Evolutionary conservation across 2,797 vertebrate genomes (phyloP).

Genomic region (Sebastes steindachneri): DNA sequence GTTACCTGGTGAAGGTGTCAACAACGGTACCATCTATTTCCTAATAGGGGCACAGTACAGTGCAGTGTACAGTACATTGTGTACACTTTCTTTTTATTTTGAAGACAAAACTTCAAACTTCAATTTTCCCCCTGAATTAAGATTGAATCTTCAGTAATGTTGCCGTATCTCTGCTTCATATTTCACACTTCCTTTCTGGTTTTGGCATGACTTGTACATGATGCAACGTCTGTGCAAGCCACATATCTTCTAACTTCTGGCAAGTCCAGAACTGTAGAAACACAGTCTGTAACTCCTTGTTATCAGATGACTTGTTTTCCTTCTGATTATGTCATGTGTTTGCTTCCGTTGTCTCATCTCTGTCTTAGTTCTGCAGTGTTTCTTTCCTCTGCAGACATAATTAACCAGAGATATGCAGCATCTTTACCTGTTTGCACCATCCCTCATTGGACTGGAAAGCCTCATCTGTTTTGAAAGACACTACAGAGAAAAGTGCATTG

Average conservation of each 20-base stretch:
- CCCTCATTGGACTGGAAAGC: slow-evolving; percentile 68
- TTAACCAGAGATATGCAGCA: slow-evolving; percentile 4
- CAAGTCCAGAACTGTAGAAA: background rate
- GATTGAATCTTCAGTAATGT: background rate
- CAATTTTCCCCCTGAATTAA: background rate
- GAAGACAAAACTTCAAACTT: background rate
- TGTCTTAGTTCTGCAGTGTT: background rate
- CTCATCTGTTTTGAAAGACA: slow-evolving; percentile 77
- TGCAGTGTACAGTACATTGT: background rate
- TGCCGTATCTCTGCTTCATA: slow-evolving; percentile 26
- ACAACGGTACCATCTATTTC: slow-evolving; percentile 26
- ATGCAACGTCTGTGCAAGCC: slow-evolving; percentile 68
- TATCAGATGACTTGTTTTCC: background rate
- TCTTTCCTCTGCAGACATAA: background rate
- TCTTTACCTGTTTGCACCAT: slow-evolving; percentile 38
- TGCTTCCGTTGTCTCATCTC: background rate
- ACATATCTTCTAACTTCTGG: slow-evolving; percentile 11
- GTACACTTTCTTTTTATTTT: background rate
- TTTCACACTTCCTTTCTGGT: slow-evolving; percentile 36
- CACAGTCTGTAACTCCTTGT: background rate
- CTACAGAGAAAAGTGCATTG: slow-evolving; percentile 78
- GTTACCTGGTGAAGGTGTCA: slow-evolving; percentile 51
- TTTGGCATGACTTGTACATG: slow-evolving; percentile 31
- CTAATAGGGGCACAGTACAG: background rate
- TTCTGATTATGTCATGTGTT: background rate